Evolutionary conservation across 2,113 vertebrate genomes (phyloP), one percentile per base, ranked within the genome.

Genomic region (Salvelinus sp.): DNA sequence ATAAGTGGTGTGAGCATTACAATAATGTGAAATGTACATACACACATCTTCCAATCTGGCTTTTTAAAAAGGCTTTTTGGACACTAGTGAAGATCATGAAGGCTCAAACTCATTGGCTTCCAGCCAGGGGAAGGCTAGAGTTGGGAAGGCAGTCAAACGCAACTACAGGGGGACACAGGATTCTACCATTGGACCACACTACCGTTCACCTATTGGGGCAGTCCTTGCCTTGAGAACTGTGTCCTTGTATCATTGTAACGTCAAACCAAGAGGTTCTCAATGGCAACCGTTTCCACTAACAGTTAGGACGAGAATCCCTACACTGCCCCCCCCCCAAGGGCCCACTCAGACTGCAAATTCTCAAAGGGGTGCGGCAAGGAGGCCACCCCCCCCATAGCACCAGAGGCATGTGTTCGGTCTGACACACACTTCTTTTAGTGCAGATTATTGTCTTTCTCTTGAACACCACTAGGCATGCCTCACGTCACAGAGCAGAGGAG

Each of bases 1-100:
- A 93, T 92, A 92, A 93, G 90, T 91, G 91, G 91, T 94, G 92
- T 89, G 93, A 88, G 93, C 93, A 92, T 91, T 88, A 95, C 93
- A 93, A 18, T 94, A 85, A 83, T 90, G 90, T 93, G 88, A 94
- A 94, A 95, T 95, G 91, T 96, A 94, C 94, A 96, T 95, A 94
- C 94, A 96, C 93, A 93, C 89, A 94, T 92, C n/a, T 95, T 92
- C 93, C 87, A 80, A 88, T 94, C 94, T 94, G 85, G 86, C 92
- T 91, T 88, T 44, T 94, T 94, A 95, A 94, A 96, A 96, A 95
- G 89, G 87, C 94, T 95, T 89, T 54, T 83, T 72, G 79, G 86
- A 91, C 85, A 84, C 80, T n/a, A 81, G 83, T 85, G 89, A 90
- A 67, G 83, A 80, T 82, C 67, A 64, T 38, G 72, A 81, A 85